phyloP scores from a whole-genome alignment of 2,113 vertebrate genomes.

The Platichthys flesus region DNA sequence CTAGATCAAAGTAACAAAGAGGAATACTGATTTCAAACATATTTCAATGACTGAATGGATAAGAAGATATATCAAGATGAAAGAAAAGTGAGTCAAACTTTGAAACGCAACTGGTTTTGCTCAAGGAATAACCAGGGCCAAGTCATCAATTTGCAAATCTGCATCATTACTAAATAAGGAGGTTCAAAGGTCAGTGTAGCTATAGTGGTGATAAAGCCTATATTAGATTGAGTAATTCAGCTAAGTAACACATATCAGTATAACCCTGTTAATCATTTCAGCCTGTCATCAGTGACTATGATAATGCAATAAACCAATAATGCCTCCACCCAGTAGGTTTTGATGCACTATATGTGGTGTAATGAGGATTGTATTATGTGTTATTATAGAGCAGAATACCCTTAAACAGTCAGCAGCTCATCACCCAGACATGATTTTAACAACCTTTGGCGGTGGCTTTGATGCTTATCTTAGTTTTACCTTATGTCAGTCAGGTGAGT shows the following conservation, averaged over 20 bases:
- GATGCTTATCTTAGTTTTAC: not conserved
- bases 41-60: constrained; percentile 47
- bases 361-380: not conserved
- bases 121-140: not conserved
- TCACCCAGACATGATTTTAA: no score
- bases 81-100: not conserved
- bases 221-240: constrained; percentile 1
- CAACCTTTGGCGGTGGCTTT: not conserved
- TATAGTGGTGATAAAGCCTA: constrained; percentile 18
- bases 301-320: not conserved
- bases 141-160: constrained; percentile 45
- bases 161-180: not conserved
- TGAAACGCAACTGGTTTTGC: constrained; percentile 10
- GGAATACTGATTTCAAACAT: constrained; percentile 49
- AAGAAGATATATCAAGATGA: not conserved
- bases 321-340: not conserved
- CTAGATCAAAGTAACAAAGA: constrained; percentile 48
- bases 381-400: no score
- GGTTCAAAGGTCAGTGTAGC: constrained; percentile 31
- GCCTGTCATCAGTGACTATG: not conserved
- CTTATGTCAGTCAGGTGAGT: no score
- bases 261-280: not conserved
- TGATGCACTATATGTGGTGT: not conserved
- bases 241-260: not conserved
- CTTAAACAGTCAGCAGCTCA: no score